Evolutionary conservation across 2,888 invertebrate genomes (phyloP).

Genomic region (Selenia dentaria): DNA sequence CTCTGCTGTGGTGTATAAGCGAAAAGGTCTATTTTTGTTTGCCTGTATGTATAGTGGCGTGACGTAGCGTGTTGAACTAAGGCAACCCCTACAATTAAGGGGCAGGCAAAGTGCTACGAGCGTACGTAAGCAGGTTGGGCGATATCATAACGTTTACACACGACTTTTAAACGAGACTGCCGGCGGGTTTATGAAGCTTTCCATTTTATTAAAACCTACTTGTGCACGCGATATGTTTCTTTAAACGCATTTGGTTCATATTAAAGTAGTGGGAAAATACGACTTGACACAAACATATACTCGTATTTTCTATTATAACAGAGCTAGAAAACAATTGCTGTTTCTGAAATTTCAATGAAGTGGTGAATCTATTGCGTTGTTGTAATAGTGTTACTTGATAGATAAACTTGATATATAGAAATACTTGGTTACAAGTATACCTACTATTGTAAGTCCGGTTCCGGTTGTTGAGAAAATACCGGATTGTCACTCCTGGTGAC

Average conservation of each 20-base stretch:
- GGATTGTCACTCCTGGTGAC: too few species aligned
- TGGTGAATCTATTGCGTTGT: too few species aligned
- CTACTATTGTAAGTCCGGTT: too few species aligned
- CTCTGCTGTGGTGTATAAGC: conserved; percentile 46
- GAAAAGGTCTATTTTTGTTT: conserved; percentile 63
- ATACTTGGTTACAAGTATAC: too few species aligned
- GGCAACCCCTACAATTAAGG: conserved; percentile 76
- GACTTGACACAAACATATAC: too few species aligned
- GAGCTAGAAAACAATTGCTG: too few species aligned
- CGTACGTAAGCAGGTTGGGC: conserved; percentile 72
- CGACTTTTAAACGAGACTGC: conserved; percentile 68
- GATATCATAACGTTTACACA: conserved; percentile 74
- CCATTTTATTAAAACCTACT: conserved; percentile 42
- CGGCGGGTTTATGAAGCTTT: conserved; percentile 56
- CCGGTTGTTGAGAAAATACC: too few species aligned
- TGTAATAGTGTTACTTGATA: too few species aligned
- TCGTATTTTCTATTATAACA: too few species aligned
- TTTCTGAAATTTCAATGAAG: too few species aligned
- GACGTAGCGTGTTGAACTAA: conserved; percentile 66
- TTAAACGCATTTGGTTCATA: conserved; percentile 6
- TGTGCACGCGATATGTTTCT: conserved; percentile 37
- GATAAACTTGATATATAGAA: too few species aligned
- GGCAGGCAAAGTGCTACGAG: conserved; percentile 73
- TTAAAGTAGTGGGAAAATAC: background rate
- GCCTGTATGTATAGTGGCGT: conserved; percentile 59